Evolutionary conservation across 1,140 invertebrate genomes (phyloP).

Genomic region (Bombus confusus): DNA sequence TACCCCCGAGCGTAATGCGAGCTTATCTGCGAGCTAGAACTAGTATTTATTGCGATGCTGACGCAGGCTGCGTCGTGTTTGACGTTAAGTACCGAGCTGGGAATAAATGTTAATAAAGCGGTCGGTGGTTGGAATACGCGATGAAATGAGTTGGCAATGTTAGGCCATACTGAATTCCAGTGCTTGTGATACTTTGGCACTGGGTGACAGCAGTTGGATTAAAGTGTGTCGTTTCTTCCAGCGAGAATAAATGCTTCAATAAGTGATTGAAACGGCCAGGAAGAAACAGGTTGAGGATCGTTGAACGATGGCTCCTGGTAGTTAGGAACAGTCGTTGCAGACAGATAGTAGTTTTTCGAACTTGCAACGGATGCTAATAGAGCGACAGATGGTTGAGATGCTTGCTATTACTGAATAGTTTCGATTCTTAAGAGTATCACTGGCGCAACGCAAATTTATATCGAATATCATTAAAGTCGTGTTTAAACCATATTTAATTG

Average conservation of each 20-base stretch:
- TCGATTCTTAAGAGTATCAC: background rate
- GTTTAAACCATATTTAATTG: background rate
- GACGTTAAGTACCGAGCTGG: constrained; percentile 34
- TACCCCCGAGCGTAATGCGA: constrained; percentile 8
- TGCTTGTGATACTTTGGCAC: background rate
- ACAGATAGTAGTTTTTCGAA: background rate
- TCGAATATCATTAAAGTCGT: too few relatives aligned
- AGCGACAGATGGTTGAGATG: background rate
- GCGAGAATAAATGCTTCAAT: background rate
- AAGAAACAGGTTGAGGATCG: background rate
- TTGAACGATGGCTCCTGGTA: background rate
- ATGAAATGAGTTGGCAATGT: background rate
- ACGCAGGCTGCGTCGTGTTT: background rate
- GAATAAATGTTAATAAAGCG: constrained; percentile 35
- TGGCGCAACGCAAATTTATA: too few relatives aligned
- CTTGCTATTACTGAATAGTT: background rate
- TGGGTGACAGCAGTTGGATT: background rate
- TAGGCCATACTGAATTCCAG: background rate
- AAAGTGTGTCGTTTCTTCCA: background rate
- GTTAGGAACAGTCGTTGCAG: background rate
- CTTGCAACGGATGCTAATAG: background rate
- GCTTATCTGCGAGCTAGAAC: constrained; percentile 3
- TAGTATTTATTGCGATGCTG: constrained; percentile 30
- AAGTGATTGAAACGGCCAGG: background rate
- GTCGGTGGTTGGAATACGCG: background rate